Evolutionary conservation across 2,113 vertebrate species (phyloP), one percentile per base, ranked within the genome.

Genomic region (Nettapus auritus): DNA sequence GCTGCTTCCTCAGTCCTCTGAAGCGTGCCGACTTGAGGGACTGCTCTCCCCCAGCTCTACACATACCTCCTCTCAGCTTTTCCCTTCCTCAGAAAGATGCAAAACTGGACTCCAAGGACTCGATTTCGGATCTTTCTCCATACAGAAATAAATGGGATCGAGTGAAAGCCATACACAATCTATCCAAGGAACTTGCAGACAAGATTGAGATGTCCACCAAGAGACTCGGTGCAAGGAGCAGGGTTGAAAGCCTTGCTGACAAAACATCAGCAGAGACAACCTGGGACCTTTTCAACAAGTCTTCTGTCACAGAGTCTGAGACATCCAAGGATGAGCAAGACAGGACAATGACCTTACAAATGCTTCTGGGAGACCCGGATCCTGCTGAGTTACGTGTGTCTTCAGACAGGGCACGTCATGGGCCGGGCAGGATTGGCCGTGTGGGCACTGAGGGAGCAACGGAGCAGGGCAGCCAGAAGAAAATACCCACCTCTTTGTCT

Each of bases 81-180:
- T 73, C 86, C 36, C 38, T 26, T 88, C 78, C 77, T 77, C 73
- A 64, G 71, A 4, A 82, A 89, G 68, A 89, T 68, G 13, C 38
- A 80, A 4, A 64, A 70, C 12, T 21, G 52, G 42, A 4, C 42
- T 76, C 60, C 17, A 62, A 60, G 44, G 55, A 53, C 8, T 70
- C 11, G 2, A 4, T 4, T 13, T n/a, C 31, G 5, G 73, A 40
- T 4, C 28, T 89, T 18, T 92, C 90, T 70, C 95, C 87, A 8
- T 44, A 71, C 4, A 85, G 80, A 33, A 84, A 66, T 57, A 97
- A 94, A 56, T 81, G 92, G 83, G 97, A 97, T 13, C 94, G 52
- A 83, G 90, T 98, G 44, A 97, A 96, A 88, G 96, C 97, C 19
- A 90, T 98, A 57, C 96, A 95, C 4, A 73, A 31, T 13, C 97